phyloP scores from a whole-genome alignment of 2,888 invertebrate species.

The Microctonus brassicae region DNA sequence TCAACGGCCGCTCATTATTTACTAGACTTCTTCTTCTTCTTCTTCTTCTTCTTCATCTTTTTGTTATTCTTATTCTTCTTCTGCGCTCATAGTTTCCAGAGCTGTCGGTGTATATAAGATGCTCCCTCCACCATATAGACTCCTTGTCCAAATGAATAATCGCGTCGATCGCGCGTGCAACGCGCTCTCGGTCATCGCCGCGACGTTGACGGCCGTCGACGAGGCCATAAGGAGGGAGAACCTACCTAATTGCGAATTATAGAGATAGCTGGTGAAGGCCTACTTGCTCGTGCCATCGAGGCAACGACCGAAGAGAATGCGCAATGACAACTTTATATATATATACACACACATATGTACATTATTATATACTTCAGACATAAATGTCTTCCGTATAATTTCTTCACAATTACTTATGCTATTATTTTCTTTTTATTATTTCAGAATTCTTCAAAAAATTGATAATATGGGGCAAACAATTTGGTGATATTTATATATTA shows the following conservation, averaged over 20 bases:
- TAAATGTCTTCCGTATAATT: conserved; percentile 9
- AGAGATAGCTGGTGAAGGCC: conserved; percentile 27
- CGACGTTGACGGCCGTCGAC: conserved; percentile 30
- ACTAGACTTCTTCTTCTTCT: conserved; percentile 11
- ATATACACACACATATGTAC: conserved; percentile 2
- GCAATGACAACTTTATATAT: not conserved
- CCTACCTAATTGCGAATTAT: conserved; percentile 38
- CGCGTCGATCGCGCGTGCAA: conserved; percentile 32
- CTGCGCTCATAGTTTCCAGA: not conserved
- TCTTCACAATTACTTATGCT: not conserved
- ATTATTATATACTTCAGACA: not conserved
- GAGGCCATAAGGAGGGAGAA: conserved; percentile 28
- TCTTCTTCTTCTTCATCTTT: conserved; percentile 1
- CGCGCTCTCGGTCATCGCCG: conserved; percentile 26
- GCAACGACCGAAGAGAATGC: conserved; percentile 34
- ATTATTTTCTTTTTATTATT: conserved; percentile 31
- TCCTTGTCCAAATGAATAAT: conserved; percentile 27
- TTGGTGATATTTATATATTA: conserved; percentile 62
- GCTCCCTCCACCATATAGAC: conserved; percentile 8
- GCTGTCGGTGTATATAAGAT: not conserved
- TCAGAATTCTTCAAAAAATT: conserved; percentile 64
- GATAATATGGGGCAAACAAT: conserved; percentile 57
- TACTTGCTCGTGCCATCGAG: conserved; percentile 26
- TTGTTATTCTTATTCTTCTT: conserved; percentile 14
- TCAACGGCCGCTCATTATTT: conserved; percentile 54